These are phyloP conservation scores for Lucifuga dentata DNA, from an alignment of 2,113 vertebrate genomes.

Conservation along the genomic window DNA sequence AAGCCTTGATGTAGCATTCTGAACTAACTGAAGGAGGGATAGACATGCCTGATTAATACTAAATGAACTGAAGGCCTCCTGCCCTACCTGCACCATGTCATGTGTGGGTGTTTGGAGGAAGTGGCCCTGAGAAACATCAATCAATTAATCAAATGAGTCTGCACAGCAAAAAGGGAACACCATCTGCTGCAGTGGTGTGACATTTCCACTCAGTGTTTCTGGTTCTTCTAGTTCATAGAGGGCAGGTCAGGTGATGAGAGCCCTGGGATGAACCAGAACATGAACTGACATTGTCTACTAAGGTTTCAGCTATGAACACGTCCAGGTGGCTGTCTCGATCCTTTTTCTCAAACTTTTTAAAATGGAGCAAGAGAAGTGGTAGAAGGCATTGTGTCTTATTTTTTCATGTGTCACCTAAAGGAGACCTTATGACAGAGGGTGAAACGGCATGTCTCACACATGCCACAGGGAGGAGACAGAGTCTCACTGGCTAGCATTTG, in stretches of 20 bases:
- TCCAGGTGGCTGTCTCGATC: constrained; percentile 95
- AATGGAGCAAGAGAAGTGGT: constrained; percentile 94
- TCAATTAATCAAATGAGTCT: no score
- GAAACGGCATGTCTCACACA: constrained; percentile 93
- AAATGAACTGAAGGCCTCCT: constrained; percentile 28
- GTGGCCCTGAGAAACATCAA: constrained; percentile 27
- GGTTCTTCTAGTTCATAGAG: constrained; percentile 12
- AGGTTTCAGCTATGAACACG: constrained; percentile 92
- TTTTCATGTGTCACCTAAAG: constrained; percentile 97
- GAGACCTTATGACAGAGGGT: constrained; percentile 94
- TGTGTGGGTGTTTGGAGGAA: constrained; percentile 40
- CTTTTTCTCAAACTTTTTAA: constrained; percentile 97
- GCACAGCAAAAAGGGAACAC: constrained; percentile 32
- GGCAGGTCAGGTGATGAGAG: constrained; percentile 4
- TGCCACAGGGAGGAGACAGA: constrained; percentile 76
- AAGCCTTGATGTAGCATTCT: no score
- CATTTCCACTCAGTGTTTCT: not conserved
- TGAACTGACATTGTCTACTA: constrained; percentile 89
- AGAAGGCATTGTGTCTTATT: constrained; percentile 91
- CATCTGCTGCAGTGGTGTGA: constrained; percentile 51
- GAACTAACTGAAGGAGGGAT: no score
- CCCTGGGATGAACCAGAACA: constrained; percentile 78
- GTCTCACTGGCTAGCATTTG: no score
- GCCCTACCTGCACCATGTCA: constrained; percentile 33
- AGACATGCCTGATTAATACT: no score